Conservation (phyloP, 2,113 vertebrate genomes). For the Syrmaticus mikado region DNA sequence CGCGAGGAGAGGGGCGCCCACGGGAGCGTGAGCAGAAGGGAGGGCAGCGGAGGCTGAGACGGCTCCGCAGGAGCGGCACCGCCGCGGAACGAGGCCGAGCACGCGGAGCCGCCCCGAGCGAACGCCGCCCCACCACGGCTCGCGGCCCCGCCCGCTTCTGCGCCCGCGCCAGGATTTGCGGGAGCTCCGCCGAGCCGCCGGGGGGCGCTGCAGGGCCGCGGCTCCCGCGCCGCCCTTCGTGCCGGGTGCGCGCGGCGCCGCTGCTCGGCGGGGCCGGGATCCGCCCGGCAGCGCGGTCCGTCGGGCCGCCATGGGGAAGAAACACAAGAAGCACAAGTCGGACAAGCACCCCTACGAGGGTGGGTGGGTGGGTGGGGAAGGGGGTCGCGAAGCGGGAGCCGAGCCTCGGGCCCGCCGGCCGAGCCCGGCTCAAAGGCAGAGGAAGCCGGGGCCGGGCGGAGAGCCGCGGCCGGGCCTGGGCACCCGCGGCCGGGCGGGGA, state of each 20-base stretch:
- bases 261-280: no score
- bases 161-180: neutral
- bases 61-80: no score
- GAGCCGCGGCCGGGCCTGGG: no score
- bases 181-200: neutral
- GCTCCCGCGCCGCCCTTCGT: neutral
- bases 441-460: no score
- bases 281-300: conserved; percentile 27
- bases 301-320: conserved; percentile 88
- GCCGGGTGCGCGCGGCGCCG: no score
- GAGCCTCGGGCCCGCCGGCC: no score
- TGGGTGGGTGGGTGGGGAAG: conserved; percentile 77
- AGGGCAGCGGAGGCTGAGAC: neutral
- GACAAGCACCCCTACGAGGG: conserved; percentile 91
- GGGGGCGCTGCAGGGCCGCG: conserved; percentile 9
- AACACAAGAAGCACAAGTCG: conserved; percentile 95
- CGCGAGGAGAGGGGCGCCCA: no score
- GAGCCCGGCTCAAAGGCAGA: no score
- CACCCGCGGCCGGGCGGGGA: no score
- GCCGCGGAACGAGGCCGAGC: no score
- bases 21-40: neutral
- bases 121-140: accelerated
- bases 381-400: neutral
- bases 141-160: accelerated
- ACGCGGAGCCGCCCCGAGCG: accelerated